phyloP scores from a whole-genome alignment of 2,888 invertebrate genomes.

The Carpatolechia fugitivella region DNA sequence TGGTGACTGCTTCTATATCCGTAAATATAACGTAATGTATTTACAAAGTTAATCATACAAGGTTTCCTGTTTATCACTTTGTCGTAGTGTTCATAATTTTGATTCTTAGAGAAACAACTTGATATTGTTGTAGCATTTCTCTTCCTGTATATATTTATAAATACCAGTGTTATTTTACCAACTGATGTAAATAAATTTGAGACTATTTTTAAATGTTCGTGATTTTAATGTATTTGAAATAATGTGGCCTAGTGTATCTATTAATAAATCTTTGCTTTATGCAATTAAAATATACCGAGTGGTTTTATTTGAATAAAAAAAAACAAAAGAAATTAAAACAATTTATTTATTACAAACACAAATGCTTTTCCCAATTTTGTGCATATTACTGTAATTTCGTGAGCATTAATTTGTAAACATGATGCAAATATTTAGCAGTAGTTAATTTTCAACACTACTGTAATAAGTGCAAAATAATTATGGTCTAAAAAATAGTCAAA shows the following conservation, averaged over 20 bases:
- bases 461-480: no score
- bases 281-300: not conserved
- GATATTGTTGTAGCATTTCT: no score
- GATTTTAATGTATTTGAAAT: not conserved
- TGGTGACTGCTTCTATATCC: no score
- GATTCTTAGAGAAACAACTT: no score
- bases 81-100: no score
- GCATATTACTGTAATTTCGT: no score
- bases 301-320: not conserved
- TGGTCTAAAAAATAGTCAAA: not conserved
- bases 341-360: not conserved
- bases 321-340: not conserved
- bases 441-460: not conserved
- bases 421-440: not conserved
- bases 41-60: no score
- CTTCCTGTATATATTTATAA: no score
- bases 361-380: not conserved
- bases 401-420: no score
- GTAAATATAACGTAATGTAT: no score
- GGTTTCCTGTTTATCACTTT: no score
- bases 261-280: not conserved
- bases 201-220: not conserved
- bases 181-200: not conserved
- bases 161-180: no score
- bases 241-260: not conserved